These are phyloP conservation scores for Gymnothorax javanicus DNA, from an alignment of 2,797 vertebrate genomes.

Conservation along the genomic window DNA sequence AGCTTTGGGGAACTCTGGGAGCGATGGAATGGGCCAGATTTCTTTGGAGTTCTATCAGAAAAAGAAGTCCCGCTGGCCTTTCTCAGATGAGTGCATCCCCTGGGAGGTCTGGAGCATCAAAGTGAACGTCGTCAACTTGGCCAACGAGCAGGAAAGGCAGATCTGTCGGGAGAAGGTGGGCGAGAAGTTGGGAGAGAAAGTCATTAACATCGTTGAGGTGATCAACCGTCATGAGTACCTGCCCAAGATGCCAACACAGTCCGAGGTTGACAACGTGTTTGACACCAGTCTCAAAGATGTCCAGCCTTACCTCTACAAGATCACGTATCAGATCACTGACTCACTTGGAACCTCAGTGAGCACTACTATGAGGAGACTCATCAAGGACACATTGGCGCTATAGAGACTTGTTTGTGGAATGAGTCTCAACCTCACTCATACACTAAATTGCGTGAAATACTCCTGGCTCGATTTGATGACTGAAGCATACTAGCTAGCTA, in stretches of 20 bases:
- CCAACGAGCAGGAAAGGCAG: conserved; percentile 96
- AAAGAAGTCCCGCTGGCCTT: conserved; percentile 97
- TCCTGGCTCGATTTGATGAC: not conserved
- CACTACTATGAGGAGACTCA: conserved; percentile 95
- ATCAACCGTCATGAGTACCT: conserved; percentile 97
- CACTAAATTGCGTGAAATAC: not conserved
- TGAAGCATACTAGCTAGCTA: not conserved
- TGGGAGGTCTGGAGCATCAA: conserved; percentile 99
- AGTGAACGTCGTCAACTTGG: conserved; percentile 94
- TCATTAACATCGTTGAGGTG: conserved; percentile 96
- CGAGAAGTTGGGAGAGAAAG: conserved; percentile 96
- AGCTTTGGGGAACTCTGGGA: conserved; percentile 83
- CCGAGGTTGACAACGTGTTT: conserved; percentile 97
- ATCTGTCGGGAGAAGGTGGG: conserved; percentile 98
- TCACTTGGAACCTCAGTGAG: conserved; percentile 92
- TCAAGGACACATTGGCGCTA: conserved; percentile 95
- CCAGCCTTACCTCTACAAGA: conserved; percentile 97
- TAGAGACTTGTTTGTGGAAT: conserved; percentile 54
- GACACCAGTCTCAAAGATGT: conserved; percentile 95
- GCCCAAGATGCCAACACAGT: conserved; percentile 99
- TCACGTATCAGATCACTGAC: conserved; percentile 95
- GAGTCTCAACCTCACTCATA: not conserved
- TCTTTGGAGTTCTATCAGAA: conserved; percentile 99
- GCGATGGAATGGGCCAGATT: conserved; percentile 93
- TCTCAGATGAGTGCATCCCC: conserved; percentile 95